Percentiles rank a stretch among this genome's conserved stretches.
phyloP scores from a whole-genome alignment of 2,113 vertebrate genomes.

The Paratilapia polleni region DNA sequence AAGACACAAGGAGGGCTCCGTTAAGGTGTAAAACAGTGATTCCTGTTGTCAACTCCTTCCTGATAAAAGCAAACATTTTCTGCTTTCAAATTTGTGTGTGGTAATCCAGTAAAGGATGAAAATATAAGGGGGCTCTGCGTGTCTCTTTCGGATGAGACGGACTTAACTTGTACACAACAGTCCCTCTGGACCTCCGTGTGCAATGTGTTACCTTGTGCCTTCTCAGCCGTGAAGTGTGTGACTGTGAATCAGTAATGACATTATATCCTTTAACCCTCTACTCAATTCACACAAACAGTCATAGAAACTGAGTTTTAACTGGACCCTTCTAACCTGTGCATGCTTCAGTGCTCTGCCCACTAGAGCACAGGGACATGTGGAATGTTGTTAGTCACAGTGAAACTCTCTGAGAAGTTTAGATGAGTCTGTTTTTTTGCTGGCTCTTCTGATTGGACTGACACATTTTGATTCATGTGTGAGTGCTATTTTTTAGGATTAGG shows the following conservation, averaged over 20 bases:
- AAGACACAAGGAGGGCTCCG: conserved; percentile 75
- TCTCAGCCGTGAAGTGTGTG: conserved; percentile 73
- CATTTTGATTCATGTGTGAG: conserved; percentile 32
- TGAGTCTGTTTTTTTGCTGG: conserved; percentile 44
- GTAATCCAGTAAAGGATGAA: conserved; percentile 60
- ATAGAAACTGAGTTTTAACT: conserved; percentile 57
- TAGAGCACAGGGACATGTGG: conserved; percentile 63
- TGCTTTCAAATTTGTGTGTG: conserved; percentile 55
- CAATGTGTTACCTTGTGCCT: conserved; percentile 76
- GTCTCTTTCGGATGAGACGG: conserved; percentile 39
- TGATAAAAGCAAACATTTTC: conserved; percentile 53
- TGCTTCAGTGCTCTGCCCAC: conserved; percentile 61
- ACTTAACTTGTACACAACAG: conserved; percentile 33
- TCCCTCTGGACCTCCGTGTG: conserved; percentile 49
- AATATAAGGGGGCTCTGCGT: conserved; percentile 30
- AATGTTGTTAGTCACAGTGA: conserved; percentile 72
- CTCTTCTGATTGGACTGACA: conserved; percentile 59
- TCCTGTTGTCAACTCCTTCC: conserved; percentile 41
- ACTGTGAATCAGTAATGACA: conserved; percentile 82
- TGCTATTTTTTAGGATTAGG: conserved; percentile 4
- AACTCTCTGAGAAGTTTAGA: conserved; percentile 64
- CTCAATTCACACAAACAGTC: conserved; percentile 59
- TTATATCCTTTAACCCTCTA: conserved; percentile 71
- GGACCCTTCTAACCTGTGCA: conserved; percentile 54
- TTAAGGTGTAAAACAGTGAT: conserved; percentile 49